Evolutionary conservation across 2,888 invertebrate genomes (phyloP), one percentile per base, ranked within the genome.

Genomic region (Sussaba pulchella): DNA sequence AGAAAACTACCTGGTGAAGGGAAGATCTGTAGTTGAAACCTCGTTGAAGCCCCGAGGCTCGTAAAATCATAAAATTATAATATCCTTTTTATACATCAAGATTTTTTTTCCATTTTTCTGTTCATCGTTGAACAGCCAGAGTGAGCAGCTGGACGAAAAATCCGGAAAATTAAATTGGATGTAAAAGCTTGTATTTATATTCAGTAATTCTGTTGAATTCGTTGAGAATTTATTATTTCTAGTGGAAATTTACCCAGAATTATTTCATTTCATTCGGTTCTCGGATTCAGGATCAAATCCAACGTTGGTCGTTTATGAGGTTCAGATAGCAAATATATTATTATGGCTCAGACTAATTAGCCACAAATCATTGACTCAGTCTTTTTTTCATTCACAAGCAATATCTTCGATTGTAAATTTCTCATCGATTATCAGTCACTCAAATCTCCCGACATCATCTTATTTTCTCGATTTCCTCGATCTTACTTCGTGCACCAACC

Each of bases 401-500:
- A 59, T 41, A 24, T 26, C 9, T 4, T 3, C 10, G 2, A 19
- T 19, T 12, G 5, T 10, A n/a, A 36, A 10, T 31, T 26, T 5
- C 19, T 21, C 39, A 21, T 14, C 6, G 24, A 6, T 12, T 39
- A 36, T 21, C 50, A 39, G 39, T 61, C 52, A 47, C 26, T 41
- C 1, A 17, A 17, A n/a, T n/a, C n/a, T n/a, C n/a, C n/a, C n/a
- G n/a, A n/a, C n/a, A n/a, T n/a, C n/a, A n/a, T n/a, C n/a, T n/a
- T n/a, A n/a, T n/a, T n/a, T n/a, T n/a, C n/a, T n/a, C n/a, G n/a
- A n/a, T n/a, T n/a, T n/a, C n/a, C n/a, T n/a, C n/a, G n/a, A n/a
- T n/a, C n/a, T n/a, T n/a, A n/a, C 57, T 72, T 73, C 50, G 26
- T 17, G 61, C 67, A 74, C 67, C 47, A 74, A 74, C 74, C 54